Evolutionary conservation across 2,113 vertebrate genomes (phyloP).

Genomic region (Cyphotilapia sp.): DNA sequence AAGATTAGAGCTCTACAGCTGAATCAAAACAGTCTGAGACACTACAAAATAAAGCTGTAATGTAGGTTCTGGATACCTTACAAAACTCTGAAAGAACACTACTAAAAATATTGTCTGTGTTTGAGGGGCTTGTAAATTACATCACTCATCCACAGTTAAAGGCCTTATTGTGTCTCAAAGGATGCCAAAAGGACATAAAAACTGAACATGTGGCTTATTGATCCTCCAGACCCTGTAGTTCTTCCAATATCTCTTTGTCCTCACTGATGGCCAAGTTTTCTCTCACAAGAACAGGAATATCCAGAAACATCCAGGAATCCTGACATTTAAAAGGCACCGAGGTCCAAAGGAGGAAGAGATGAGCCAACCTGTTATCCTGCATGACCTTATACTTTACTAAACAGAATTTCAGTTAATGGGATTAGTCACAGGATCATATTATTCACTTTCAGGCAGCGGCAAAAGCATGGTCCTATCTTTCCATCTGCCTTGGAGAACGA

Average conservation of each 20-base stretch:
- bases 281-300: constrained; percentile 6
- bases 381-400: neutral
- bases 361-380: neutral
- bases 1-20: neutral
- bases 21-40: neutral
- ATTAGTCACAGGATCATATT: neutral
- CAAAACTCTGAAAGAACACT: neutral
- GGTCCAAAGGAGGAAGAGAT: neutral
- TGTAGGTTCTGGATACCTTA: neutral
- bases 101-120: neutral
- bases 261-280: neutral
- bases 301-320: neutral
- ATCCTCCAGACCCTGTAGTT: neutral
- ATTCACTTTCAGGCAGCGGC: neutral
- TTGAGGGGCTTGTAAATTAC: neutral
- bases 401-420: neutral
- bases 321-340: neutral
- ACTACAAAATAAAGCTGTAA: neutral
- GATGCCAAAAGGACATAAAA: neutral
- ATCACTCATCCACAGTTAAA: neutral
- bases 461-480: neutral
- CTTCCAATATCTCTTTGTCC: neutral
- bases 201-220: constrained; percentile 1
- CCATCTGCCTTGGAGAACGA: neutral
- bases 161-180: neutral